These are phyloP conservation scores for Phrynocephalus forsythii DNA, from an alignment of 2,797 vertebrate species.

Conservation along the genomic window DNA sequence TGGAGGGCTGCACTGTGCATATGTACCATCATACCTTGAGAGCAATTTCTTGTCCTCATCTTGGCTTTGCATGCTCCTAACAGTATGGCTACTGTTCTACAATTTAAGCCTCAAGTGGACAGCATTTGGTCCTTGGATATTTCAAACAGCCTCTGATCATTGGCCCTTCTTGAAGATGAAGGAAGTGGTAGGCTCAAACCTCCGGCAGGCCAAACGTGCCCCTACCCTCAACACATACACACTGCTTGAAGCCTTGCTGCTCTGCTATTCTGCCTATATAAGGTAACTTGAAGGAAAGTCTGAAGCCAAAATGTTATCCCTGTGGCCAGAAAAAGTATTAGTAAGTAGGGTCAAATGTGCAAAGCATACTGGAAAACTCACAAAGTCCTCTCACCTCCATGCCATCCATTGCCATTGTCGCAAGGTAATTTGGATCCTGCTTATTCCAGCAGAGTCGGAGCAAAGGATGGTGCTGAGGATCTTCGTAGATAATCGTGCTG, in stretches of 20 bases:
- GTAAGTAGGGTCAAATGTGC: neutral
- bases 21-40: neutral
- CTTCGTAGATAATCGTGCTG: conserved; percentile 99
- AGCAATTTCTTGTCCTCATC: neutral
- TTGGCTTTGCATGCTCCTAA: neutral
- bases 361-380: neutral
- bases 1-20: neutral
- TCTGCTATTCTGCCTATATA: neutral
- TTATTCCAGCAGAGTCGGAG: conserved; percentile 99
- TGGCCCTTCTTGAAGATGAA: neutral
- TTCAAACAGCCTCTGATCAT: neutral
- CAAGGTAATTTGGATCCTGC: conserved; percentile 98
- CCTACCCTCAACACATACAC: neutral
- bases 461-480: conserved; percentile 96
- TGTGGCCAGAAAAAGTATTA: neutral
- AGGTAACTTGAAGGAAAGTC: neutral
- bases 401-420: conserved; percentile 99
- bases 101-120: neutral
- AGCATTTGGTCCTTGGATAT: neutral
- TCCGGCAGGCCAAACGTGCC: neutral
- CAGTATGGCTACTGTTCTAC: neutral
- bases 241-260: no score
- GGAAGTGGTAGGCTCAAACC: neutral
- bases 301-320: neutral
- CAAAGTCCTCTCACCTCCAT: conserved; percentile 89